Base-by-base conservation (phyloP, 2,797 vertebrate species). In the Miichthys miiuy region DNA sequence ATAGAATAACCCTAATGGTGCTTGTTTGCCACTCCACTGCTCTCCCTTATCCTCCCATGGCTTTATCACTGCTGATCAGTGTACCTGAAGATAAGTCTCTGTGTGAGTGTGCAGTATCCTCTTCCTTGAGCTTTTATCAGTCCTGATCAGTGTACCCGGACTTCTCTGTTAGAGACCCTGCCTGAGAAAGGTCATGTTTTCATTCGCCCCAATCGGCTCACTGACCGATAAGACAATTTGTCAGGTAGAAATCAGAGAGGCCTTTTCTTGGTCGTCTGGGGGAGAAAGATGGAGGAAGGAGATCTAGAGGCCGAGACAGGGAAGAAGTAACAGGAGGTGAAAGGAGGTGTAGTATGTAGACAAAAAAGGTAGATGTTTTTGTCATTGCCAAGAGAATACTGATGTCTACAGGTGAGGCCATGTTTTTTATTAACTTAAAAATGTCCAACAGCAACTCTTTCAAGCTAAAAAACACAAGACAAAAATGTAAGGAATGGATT, bases 1-100 rank as follows among this genome's bases (percentile, higher is more conserved):
- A 91, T 80, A 93, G 96, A 95, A 95, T 95, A 96, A 96, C 94
- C 96, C 95, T 97, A 97, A 98, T 97, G 96, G 96, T 84, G 92
- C 96, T 96, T 95, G 95, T 95, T 96, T 94, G 91, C 94, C 95
- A 96, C 96, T 96, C 92, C 94, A 95, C 94, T 94, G 94, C 95
- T 96, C 96, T 96, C 96, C 93, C 96, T 95, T 94, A 92, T 92
- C 94, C 94, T 94, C 89, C 57, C 77, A 79, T 93, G 94, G 85
- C 92, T 91, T 95, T 98, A 98, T 99, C 97, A 90, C 30, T 77
- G 89, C 92, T 25, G 61, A 97, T 98, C 96, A 95, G 94, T 96
- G 96, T 96, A 96, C 93, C 87, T 88, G 54, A 90, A 96, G 95
- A 97, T 96, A 95, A 95, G 94, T 95, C 86, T 90, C 91, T 87